Conservation (phyloP, 37 sponge, comb jelly and placozoan genomes). For the Corticium candelabrum region DNA sequence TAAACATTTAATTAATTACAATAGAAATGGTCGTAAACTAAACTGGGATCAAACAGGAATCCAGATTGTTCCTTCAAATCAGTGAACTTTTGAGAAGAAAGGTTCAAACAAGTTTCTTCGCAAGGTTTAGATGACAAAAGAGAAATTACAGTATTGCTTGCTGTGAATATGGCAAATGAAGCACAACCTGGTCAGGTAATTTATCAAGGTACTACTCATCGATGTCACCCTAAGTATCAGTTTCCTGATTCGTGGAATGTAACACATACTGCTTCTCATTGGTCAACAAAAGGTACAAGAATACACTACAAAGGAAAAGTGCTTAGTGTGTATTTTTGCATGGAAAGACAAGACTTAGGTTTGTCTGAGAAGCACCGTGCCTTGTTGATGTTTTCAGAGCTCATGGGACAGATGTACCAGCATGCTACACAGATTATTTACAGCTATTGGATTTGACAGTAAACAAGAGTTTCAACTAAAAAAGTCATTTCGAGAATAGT, state of each 20-base stretch:
- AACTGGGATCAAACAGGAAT: background rate
- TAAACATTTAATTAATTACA: background rate
- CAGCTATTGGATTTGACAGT: background rate
- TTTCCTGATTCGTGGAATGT: background rate
- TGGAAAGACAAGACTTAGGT: too few species aligned
- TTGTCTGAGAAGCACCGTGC: too few species aligned
- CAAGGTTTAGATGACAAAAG: background rate
- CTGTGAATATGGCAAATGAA: background rate
- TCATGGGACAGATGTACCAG: background rate
- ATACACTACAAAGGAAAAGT: background rate
- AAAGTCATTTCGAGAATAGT: too few species aligned
- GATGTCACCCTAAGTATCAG: background rate
- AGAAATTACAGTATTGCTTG: background rate
- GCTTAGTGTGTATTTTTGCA: background rate
- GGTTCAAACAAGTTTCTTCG: background rate
- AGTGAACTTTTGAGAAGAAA: background rate
- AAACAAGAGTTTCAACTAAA: too few species aligned
- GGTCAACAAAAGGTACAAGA: background rate
- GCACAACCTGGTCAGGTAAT: background rate
- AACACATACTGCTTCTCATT: background rate
- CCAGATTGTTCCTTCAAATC: background rate
- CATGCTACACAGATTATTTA: background rate
- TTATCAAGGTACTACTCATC: background rate
- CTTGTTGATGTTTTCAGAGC: too few species aligned
- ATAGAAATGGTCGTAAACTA: background rate